Percentiles rank a stretch among this genome's conserved stretches.
These are phyloP conservation scores for Atta cephalotes DNA, from an alignment of 1,140 invertebrate genomes.

Conservation along the genomic window DNA sequence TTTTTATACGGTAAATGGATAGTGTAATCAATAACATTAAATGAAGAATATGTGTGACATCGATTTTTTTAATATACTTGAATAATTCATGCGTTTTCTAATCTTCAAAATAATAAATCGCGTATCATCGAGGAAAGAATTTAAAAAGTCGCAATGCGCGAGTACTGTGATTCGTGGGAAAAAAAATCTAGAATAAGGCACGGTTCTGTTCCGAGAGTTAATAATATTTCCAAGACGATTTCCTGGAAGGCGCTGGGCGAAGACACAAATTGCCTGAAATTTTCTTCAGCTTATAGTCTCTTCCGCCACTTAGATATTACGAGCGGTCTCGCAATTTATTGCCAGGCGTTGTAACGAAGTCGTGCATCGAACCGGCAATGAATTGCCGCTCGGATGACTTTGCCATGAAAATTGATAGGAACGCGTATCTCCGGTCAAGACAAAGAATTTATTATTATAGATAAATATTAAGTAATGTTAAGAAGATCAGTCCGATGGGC, in stretches of 20 bases:
- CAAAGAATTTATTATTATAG: slow-evolving; percentile 14
- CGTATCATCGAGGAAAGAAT: background rate
- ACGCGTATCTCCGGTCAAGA: slow-evolving; percentile 57
- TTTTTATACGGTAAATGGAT: background rate
- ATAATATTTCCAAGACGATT: slow-evolving; percentile 49
- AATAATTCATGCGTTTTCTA: background rate
- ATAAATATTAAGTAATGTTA: slow-evolving; percentile 5
- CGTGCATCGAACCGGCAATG: slow-evolving; percentile 61
- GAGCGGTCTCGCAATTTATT: slow-evolving; percentile 56
- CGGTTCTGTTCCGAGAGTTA: slow-evolving; percentile 26
- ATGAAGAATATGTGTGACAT: no score
- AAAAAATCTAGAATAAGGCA: background rate
- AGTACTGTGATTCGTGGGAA: background rate
- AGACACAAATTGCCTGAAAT: slow-evolving; percentile 59
- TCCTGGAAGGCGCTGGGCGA: slow-evolving; percentile 44
- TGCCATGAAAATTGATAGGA: slow-evolving; percentile 67
- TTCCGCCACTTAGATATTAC: slow-evolving; percentile 61
- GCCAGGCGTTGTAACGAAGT: slow-evolving; percentile 54
- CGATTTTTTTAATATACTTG: background rate
- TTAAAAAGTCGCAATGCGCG: background rate
- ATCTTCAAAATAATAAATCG: background rate
- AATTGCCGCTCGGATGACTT: slow-evolving; percentile 59
- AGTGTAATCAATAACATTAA: background rate
- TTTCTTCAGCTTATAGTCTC: slow-evolving; percentile 57
- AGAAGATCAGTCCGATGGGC: no score